Percentiles rank a stretch among this genome's conserved stretches.
Conservation (phyloP, 2,888 invertebrate species). For the Nebria salina region DNA sequence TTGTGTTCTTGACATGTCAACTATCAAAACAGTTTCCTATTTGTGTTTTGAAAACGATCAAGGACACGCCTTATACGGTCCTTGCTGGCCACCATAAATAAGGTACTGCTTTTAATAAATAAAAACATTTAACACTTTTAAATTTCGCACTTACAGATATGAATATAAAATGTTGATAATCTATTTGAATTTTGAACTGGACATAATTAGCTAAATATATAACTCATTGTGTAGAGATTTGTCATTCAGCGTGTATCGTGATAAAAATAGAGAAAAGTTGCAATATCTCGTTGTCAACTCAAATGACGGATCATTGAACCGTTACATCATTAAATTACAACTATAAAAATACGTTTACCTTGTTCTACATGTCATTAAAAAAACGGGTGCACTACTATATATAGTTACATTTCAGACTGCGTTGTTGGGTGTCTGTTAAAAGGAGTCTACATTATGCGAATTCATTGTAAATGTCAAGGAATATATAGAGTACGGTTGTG, state of each 20-base stretch:
- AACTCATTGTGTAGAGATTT: not conserved
- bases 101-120: not conserved
- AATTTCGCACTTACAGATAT: not conserved
- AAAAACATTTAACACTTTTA: not conserved
- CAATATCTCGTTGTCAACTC: not conserved
- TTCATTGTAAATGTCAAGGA: not conserved
- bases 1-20: not conserved
- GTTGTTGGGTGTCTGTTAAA: not conserved
- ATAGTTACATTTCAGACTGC: constrained; percentile 20
- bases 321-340: constrained; percentile 1
- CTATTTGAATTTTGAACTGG: not conserved
- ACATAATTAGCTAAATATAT: not conserved
- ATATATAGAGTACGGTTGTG: not conserved
- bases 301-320: not conserved
- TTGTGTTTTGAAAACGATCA: not conserved
- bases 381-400: constrained; percentile 33
- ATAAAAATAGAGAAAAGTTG: not conserved
- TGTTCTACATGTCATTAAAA: constrained; percentile 27
- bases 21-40: not conserved
- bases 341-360: constrained; percentile 26
- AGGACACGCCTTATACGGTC: not conserved
- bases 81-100: not conserved
- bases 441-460: not conserved
- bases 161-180: no score
- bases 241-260: not conserved